These are phyloP conservation scores for Cyaniris semiargus DNA, from an alignment of 2,888 invertebrate genomes.

Conservation along the genomic window DNA sequence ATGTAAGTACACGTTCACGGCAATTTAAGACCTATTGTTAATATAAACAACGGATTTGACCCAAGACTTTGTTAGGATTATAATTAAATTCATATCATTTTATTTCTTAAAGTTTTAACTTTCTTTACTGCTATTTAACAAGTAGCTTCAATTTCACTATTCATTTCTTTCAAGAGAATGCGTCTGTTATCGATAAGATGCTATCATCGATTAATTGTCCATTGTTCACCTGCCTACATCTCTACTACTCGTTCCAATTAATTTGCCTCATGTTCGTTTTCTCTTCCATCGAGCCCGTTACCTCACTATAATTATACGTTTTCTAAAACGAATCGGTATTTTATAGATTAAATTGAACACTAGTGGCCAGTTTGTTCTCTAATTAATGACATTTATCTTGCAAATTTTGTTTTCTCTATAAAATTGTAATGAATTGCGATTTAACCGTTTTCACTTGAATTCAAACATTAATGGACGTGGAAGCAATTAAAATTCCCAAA, in stretches of 20 bases:
- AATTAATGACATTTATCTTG: constrained; percentile 15
- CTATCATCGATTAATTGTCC: constrained; percentile 17
- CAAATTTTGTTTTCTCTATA: constrained; percentile 20
- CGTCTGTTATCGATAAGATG: constrained; percentile 15
- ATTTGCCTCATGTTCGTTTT: constrained; percentile 4
- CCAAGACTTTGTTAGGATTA: not conserved
- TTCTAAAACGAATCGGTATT: constrained; percentile 11
- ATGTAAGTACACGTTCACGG: constrained; percentile 31
- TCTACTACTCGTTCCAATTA: constrained; percentile 9
- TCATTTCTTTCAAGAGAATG: not conserved
- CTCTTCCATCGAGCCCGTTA: constrained; percentile 2
- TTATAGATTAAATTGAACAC: constrained; percentile 9
- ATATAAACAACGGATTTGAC: not conserved
- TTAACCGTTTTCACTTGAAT: constrained; percentile 25
- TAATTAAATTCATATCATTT: not conserved
- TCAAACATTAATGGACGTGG: constrained; percentile 18
- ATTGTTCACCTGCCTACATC: constrained; percentile 13
- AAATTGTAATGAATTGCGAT: not conserved
- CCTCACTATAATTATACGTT: constrained; percentile 15
- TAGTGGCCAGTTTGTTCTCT: constrained; percentile 1
- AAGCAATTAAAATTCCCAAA: constrained; percentile 23
- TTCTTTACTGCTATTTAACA: not conserved
- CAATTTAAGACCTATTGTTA: not conserved
- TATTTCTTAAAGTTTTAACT: not conserved
- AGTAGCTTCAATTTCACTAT: not conserved